These are phyloP conservation scores for Diarsia rubi DNA, from an alignment of 2,888 invertebrate species.

Conservation along the genomic window DNA sequence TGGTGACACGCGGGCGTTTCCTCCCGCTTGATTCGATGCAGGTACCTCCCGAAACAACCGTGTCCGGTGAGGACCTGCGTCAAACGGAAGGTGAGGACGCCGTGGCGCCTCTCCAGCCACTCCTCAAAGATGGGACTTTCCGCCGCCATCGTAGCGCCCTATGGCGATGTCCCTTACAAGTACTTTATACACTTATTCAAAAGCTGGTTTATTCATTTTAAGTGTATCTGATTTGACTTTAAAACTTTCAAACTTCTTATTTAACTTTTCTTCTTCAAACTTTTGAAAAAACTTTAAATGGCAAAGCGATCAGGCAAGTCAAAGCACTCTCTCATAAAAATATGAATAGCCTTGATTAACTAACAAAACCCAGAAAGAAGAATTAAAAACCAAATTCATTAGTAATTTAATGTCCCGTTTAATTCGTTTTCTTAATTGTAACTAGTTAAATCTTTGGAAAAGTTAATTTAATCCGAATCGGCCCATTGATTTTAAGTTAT, in stretches of 20 bases:
- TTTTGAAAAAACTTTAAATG: not conserved
- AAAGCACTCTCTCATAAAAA: not conserved
- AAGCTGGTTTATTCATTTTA: not conserved
- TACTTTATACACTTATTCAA: not conserved
- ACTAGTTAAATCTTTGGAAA: slow-evolving; percentile 13
- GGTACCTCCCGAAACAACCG: too few relatives aligned
- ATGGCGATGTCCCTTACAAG: not conserved
- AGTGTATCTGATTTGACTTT: not conserved
- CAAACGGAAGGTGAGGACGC: too few relatives aligned
- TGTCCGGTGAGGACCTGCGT: too few relatives aligned
- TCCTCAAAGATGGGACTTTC: too few relatives aligned
- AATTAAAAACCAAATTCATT: slow-evolving; percentile 18
- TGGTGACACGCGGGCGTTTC: too few relatives aligned
- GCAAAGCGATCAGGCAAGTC: not conserved
- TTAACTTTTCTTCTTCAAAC: too few relatives aligned
- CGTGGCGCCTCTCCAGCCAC: too few relatives aligned
- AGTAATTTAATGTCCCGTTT: slow-evolving; percentile 21
- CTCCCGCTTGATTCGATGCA: too few relatives aligned
- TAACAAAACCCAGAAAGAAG: not conserved
- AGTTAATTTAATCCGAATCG: slow-evolving; percentile 19
- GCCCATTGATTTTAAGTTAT: slow-evolving; percentile 32
- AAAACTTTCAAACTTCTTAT: too few relatives aligned
- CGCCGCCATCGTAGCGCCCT: too few relatives aligned
- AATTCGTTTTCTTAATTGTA: slow-evolving; percentile 21
- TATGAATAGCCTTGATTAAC: not conserved